Base-by-base conservation (phyloP, 2,888 invertebrate genomes). In the Mylabris sibirica region DNA sequence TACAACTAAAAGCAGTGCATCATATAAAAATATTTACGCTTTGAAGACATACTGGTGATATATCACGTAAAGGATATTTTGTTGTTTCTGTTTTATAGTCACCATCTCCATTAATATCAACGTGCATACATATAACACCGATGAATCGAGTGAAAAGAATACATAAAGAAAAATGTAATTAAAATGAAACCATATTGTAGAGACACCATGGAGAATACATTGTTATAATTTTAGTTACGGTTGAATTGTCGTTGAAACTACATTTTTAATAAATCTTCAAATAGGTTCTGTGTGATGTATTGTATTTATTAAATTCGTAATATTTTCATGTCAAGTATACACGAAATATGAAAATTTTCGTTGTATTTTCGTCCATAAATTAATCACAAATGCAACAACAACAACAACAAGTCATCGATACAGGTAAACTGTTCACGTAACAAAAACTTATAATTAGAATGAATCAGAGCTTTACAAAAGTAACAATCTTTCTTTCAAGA, bases 131-230 rank as follows among this genome's bases (percentile, higher is more conserved):
- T 38, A 38, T 9, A 14, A 38, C 30, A 30, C 8, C 30, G 30
- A 6, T 30, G 14, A 38, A 38, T 14, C 38, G 38, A 38, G 38
- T 12, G 3, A 38, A 38, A 38, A 11, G 38, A 38, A 14, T 14
- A 12, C 8, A 8, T 11, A 44, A 44, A 44, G 17, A 17, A 17
- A 17, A 44, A 44, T 17, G 44, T 44, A 44, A 44, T 44, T 44
- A 44, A 44, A 44, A 44, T 44, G 44, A 17, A 44, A 44, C 44
- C 44, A 8, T 17, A 44, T 44, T 44, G 44, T n/a, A 41, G 41
- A 41, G 41, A n/a, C 14, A 41, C 14, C 3, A 41, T 41, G 14
- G 41, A 41, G 14, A 41, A 41, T 38, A 14, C 38, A 38, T 38
- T 41, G 41, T 44, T 3, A 17, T 44, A n/a, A n/a, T 17, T 44